Base-by-base conservation (phyloP, 2,888 invertebrate genomes). In the Campoplex capitator region DNA sequence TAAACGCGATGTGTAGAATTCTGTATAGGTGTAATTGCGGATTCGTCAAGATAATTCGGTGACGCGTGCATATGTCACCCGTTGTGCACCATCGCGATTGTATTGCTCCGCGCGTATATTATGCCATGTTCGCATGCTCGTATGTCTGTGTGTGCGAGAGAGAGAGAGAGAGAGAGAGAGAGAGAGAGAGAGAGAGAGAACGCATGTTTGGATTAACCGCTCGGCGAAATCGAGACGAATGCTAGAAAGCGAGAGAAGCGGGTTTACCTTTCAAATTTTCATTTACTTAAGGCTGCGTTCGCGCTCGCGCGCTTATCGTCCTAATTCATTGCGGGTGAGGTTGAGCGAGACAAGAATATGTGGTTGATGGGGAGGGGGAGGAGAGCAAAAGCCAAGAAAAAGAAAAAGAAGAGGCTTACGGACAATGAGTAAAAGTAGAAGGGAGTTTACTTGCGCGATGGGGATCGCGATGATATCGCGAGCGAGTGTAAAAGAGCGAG, bases 211-310 rank as follows among this genome's bases (percentile, higher is more conserved):
- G 73, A 82, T 74, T 67, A 75, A 67, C 73, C 56, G 62, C 23
- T 23, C 45, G 79, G 77, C 84, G 73, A 78, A 83, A 87, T 86
- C 85, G 88, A 87, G 73, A 86, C 75, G 82, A 78, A 48, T 62
- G 23, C 68, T n/a, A 71, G 62, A 75, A 77, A 74, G 84, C 83
- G 83, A 42, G 67, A 62, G 54, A 13, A 79, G 58, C 79, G 82
- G 3, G 4, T 88, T 89, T 88, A 81, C 77, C 83, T 87, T 89
- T 89, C 87, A 88, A 88, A 88, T 88, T 90, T 90, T 90, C 88
- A 90, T 89, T 90, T 90, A 90, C 88, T 88, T 87, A 83, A 86
- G 70, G 84, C 89, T 83, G 88, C 86, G 88, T 82, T 82, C 77
- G 87, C 58, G 83, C 70, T 62, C 75, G 77, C 74, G n/a, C n/a